Base-by-base conservation (phyloP, 1,140 invertebrate genomes). In the Chironomus tepperi region DNA sequence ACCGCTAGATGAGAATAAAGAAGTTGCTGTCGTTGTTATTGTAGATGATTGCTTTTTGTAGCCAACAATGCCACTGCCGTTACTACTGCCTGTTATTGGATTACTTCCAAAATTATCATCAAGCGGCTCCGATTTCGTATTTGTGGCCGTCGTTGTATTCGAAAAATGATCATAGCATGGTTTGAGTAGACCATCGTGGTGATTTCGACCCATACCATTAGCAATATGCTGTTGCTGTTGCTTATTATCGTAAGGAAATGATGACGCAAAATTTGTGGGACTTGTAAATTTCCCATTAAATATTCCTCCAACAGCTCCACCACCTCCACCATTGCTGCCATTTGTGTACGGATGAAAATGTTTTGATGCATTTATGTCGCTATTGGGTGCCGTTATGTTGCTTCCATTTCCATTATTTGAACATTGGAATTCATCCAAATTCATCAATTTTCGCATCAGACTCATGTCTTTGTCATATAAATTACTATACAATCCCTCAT, bases 181-280 rank as follows among this genome's bases (percentile, higher is more conserved):
- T 70, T 70, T 70, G 16, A 70, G 65, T 0, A 70, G 65, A 21
- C 65, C 65, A 10, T 70, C 65, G 18, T 70, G 65, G 8, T n/a
- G 47, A 57, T 57, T 12, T 5, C 47, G 1, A n/a, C 47, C 15
- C 47, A 57, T 57, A 1, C 47, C 47, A 57, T 57, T 57, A 1
- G 47, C 65, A 9, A 16, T 9, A n/a, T 67, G 64, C 64, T 67
- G 64, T 18, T 70, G 65, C 18, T 21, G 65, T 18, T 70, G 65
- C 18, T 70, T 15, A 9, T 70, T 70, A 70, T 70, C 65, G 65
- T 70, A 70, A 70, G 65, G 65, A 70, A 70, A 70, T 70, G 47
- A 57, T 57, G 47, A 57, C n/a, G 65, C 65, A 18, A 70, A 70
- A 70, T 70, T 70, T 70, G 65, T 70, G 16, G 65, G 8, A 19